These are phyloP conservation scores for Oreochromis grahami DNA, from an alignment of 2,797 vertebrate species.

Conservation along the genomic window DNA sequence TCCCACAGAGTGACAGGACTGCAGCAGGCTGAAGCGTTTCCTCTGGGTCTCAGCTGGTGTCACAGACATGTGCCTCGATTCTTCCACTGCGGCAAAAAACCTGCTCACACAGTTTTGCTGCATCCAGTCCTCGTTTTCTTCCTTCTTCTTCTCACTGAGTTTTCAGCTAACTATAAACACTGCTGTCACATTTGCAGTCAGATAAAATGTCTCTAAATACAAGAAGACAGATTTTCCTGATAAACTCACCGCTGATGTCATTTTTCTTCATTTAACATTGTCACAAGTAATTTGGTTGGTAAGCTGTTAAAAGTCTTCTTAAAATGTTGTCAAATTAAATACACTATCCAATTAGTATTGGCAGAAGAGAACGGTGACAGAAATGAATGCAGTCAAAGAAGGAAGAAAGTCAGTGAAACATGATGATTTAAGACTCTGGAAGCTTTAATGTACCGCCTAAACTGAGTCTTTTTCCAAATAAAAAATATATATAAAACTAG, in stretches of 20 bases:
- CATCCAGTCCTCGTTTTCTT: neutral
- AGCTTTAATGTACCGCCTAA: neutral
- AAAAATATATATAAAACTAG: neutral
- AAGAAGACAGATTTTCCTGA: neutral
- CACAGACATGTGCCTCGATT: constrained; percentile 28
- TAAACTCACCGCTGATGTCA: neutral
- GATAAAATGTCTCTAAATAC: neutral
- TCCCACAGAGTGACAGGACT: constrained; percentile 34
- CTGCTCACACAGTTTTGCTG: neutral
- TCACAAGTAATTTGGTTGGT: constrained; percentile 18
- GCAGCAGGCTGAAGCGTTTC: constrained; percentile 41
- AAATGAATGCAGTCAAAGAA: neutral
- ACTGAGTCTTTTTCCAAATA: neutral
- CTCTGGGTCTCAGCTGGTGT: constrained; percentile 47
- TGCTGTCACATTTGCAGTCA: neutral
- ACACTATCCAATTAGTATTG: neutral
- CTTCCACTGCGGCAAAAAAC: constrained; percentile 51
- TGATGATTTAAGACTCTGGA: neutral
- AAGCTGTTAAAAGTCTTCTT: constrained; percentile 3
- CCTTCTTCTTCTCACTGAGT: neutral
- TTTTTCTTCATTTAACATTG: constrained; percentile 40
- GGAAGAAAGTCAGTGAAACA: neutral
- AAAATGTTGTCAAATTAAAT: constrained; percentile 27
- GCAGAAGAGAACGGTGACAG: neutral
- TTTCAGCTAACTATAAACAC: neutral